Percentiles rank a stretch among this genome's conserved stretches.
These are phyloP conservation scores for Agapostemon virescens DNA, from an alignment of 2,888 invertebrate species.

Conservation along the genomic window DNA sequence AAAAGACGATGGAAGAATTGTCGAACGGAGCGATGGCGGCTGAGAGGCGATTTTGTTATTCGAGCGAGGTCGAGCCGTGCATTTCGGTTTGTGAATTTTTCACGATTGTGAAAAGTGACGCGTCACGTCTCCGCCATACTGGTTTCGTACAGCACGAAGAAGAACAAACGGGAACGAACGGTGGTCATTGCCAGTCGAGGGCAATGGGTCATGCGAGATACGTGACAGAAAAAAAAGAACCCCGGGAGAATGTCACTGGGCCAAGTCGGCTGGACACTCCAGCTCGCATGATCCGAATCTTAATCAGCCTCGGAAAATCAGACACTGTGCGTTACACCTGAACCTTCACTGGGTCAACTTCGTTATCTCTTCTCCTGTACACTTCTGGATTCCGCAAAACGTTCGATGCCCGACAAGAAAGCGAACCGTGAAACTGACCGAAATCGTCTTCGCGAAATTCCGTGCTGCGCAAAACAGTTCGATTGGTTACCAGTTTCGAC, in stretches of 20 bases:
- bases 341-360: conserved; percentile 1
- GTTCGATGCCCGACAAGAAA: background rate
- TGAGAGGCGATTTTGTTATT: background rate
- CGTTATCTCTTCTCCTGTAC: background rate
- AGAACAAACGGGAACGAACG: conserved; percentile 33
- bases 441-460: background rate
- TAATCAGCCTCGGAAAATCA: conserved; percentile 36
- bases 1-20: no score
- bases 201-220: conserved; percentile 54
- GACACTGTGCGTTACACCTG: background rate
- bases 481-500: background rate
- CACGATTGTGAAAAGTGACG: background rate
- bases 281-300: conserved; percentile 47
- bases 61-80: background rate
- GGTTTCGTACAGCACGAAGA: background rate
- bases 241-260: conserved; percentile 59
- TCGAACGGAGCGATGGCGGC: no score
- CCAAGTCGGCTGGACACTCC: conserved; percentile 42
- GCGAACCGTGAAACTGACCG: background rate
- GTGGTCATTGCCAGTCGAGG: conserved; percentile 51
- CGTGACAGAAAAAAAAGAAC: conserved; percentile 51
- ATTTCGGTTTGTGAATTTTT: background rate
- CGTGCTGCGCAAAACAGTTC: background rate
- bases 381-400: background rate
- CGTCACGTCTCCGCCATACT: background rate